phyloP scores from a whole-genome alignment of 2,888 invertebrate genomes.

The Drosophila histrio region DNA sequence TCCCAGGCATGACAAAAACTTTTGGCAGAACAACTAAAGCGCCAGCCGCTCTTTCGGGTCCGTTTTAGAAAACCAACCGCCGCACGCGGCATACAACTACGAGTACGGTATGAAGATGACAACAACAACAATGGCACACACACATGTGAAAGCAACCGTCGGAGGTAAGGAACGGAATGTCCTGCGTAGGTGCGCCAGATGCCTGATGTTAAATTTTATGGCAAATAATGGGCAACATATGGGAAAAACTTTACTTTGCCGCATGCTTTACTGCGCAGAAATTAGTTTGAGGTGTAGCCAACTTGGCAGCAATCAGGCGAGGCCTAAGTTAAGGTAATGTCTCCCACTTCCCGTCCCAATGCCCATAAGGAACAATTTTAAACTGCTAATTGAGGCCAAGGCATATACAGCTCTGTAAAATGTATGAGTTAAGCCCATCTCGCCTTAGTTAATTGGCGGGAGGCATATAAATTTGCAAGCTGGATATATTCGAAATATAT shows the following conservation, averaged over 20 bases:
- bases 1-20: slow-evolving; percentile 78
- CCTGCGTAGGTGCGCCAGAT: slow-evolving; percentile 48
- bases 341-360: not conserved
- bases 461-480: not conserved
- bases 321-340: slow-evolving; percentile 2
- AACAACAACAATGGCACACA: slow-evolving; percentile 27
- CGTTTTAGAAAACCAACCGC: slow-evolving; percentile 66
- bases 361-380: slow-evolving; percentile 45
- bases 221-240: slow-evolving; percentile 77
- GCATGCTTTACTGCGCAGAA: slow-evolving; percentile 64
- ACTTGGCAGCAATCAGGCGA: slow-evolving; percentile 30
- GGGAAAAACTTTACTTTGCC: slow-evolving; percentile 72
- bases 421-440: slow-evolving; percentile 28
- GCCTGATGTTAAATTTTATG: slow-evolving; percentile 69
- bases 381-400: slow-evolving; percentile 68
- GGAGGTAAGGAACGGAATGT: slow-evolving; percentile 20
- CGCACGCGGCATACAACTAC: slow-evolving; percentile 63
- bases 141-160: slow-evolving; percentile 11
- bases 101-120: slow-evolving; percentile 14
- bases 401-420: not conserved
- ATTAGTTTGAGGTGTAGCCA: slow-evolving; percentile 69
- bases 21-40: slow-evolving; percentile 78
- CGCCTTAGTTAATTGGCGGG: slow-evolving; percentile 45
- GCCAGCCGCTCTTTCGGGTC: slow-evolving; percentile 54
- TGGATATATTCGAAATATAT: not conserved